Evolutionary conservation across 2,113 vertebrate species (phyloP), one percentile per base, ranked within the genome.

Genomic region (Corythornis vintsioides): DNA sequence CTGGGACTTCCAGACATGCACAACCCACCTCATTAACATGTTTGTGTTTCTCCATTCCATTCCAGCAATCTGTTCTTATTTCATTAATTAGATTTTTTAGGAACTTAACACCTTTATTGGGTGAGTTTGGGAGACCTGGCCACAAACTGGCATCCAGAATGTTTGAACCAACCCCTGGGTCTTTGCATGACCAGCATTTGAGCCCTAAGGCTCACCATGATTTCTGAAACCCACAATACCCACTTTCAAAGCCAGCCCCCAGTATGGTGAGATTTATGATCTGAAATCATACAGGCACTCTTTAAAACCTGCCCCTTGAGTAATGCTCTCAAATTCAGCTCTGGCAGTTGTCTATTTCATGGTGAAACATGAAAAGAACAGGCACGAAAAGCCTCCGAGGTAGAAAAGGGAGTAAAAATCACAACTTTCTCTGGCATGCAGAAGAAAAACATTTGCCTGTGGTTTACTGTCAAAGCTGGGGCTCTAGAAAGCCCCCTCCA

Each of bases 381-480:
- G 52, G 55, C 89, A 78, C 26, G 61, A 93, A 89, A 86, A 90
- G 43, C 25, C 28, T 91, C 42, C 28, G 59, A 82, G 56, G 78
- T 76, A 90, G 48, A 94, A 85, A 93, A 88, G 6, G 71, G 48
- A 73, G 29, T 60, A 95, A 93, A 94, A 94, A 94, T 90, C 89
- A 83, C 78, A 71, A 86, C 85, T 85, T 96, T 89, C 85, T 89
- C 81, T 95, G 92, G 93, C 83, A 88, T 65, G 84, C 16, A 45
- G 52, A 94, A 89, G 65, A 79, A 92, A 93, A 90, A 71, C 55
- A 65, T 63, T 84, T 61, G 57, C 77, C 70, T 10, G 5, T 70
- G 85, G 83, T 69, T 91, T 79, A 88, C 66, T 53, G 83, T 90
- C 89, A 92, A 89, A 92, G 85, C 52, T 70, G 70, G 79, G 83